Evolutionary conservation across 2,113 vertebrate genomes (phyloP).

Genomic region (Heliornis fulica): DNA sequence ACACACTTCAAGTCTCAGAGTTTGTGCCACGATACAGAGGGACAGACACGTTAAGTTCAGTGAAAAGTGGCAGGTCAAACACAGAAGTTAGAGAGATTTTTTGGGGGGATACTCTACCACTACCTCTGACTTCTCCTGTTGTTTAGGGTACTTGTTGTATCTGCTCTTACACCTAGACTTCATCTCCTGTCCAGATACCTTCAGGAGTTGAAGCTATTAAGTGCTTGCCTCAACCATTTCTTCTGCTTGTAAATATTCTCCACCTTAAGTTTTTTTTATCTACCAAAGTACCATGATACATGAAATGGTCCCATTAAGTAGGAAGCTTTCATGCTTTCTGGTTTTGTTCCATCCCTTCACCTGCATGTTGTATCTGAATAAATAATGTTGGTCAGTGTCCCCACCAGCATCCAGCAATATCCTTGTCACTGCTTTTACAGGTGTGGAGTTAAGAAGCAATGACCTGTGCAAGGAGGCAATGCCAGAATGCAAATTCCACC

Average conservation of each 20-base stretch:
- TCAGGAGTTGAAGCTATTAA: not conserved
- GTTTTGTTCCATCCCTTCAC: not conserved
- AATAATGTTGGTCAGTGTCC: not conserved
- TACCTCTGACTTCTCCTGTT: not conserved
- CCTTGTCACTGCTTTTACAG: not conserved
- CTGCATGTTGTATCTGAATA: not conserved
- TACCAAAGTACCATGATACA: not conserved
- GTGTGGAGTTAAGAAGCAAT: not conserved
- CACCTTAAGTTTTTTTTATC: not conserved
- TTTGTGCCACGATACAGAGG: not conserved
- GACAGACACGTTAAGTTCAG: not conserved
- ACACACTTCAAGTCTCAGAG: rapidly evolving
- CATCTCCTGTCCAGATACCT: not conserved
- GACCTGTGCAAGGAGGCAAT: not conserved
- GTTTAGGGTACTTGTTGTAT: not conserved
- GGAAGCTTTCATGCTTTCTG: not conserved
- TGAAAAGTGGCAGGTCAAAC: not conserved
- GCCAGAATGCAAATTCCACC: not conserved
- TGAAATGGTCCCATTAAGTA: not conserved
- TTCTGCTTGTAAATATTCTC: not conserved
- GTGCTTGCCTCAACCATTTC: not conserved
- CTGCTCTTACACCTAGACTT: not conserved
- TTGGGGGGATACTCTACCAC: not conserved
- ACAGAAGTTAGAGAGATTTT: not conserved
- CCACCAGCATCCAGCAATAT: not conserved